Conservation (phyloP, 2,797 vertebrate species). For the Echeneis naucrates region DNA sequence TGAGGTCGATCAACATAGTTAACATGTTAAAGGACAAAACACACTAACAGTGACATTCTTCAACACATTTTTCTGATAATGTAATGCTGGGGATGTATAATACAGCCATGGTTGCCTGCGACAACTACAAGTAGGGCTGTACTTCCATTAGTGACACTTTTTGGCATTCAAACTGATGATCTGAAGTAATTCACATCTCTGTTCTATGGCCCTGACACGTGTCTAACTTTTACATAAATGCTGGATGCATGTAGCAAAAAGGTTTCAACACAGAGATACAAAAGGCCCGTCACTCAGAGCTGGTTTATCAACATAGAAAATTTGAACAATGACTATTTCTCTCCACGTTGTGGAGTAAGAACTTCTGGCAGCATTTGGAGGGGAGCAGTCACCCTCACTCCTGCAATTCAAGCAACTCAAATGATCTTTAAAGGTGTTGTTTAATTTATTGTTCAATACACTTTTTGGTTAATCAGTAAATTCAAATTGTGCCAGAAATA, state of each 20-base stretch:
- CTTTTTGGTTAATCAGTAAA: neutral
- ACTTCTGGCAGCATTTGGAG: neutral
- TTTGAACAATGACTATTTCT: neutral
- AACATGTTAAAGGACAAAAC: neutral
- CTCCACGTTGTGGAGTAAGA: constrained; percentile 1
- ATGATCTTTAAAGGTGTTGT: too few relatives aligned
- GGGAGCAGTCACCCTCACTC: neutral
- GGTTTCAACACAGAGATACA: neutral
- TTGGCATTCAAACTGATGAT: neutral
- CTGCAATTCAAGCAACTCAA: neutral
- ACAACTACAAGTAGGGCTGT: neutral
- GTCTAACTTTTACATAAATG: neutral
- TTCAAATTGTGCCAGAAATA: constrained; percentile 13
- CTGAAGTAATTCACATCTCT: neutral
- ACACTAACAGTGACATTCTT: too few relatives aligned
- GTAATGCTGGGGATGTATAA: neutral
- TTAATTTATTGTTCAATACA: neutral
- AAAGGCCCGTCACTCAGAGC: too few relatives aligned
- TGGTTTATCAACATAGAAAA: too few relatives aligned
- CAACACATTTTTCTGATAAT: neutral
- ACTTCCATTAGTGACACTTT: neutral
- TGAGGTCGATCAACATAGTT: neutral
- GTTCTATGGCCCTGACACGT: neutral
- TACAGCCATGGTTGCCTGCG: neutral
- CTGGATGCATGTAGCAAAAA: neutral